Evolutionary conservation across 1,140 invertebrate genomes (phyloP).

Genomic region (Drosophila neocordata): DNA sequence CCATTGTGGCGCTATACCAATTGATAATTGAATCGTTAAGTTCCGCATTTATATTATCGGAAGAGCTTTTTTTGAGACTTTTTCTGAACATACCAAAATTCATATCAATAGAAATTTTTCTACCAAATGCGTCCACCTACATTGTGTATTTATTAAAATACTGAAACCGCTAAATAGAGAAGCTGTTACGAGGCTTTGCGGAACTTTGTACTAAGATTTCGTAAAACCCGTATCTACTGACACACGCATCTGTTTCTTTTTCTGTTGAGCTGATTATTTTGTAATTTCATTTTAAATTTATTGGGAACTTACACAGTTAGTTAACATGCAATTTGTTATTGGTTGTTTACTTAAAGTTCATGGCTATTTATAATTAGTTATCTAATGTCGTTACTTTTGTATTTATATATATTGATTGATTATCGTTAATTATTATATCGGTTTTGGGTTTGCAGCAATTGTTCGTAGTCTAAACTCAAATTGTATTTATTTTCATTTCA

Average conservation of each 20-base stretch:
- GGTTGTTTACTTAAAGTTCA: slow-evolving; percentile 7
- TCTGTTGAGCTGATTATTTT: slow-evolving; percentile 21
- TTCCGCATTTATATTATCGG: too few relatives aligned
- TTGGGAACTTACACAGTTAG: slow-evolving; percentile 74
- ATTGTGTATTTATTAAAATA: too few relatives aligned
- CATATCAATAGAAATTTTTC: too few relatives aligned
- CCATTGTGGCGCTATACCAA: too few relatives aligned
- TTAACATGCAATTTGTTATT: slow-evolving; percentile 65
- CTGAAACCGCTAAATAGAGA: too few relatives aligned
- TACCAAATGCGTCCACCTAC: too few relatives aligned
- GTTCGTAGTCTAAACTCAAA: slow-evolving; percentile 42
- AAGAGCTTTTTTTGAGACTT: too few relatives aligned
- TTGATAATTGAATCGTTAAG: too few relatives aligned
- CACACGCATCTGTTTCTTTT: background rate
- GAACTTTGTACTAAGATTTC: too few relatives aligned
- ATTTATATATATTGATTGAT: slow-evolving; percentile 41
- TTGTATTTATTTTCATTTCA: background rate
- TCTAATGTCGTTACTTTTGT: slow-evolving; percentile 31
- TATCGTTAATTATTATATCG: slow-evolving; percentile 43
- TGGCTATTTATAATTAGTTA: slow-evolving; percentile 48
- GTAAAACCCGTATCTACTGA: too few relatives aligned
- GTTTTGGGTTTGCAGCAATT: slow-evolving; percentile 37
- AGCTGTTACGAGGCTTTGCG: too few relatives aligned
- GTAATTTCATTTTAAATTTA: slow-evolving; percentile 51
- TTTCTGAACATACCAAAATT: too few relatives aligned